A percentile compares a stretch with the other conserved stretches of the same genome.
Conservation (phyloP, 2,888 invertebrate genomes). For the Antheraea yamamai region DNA sequence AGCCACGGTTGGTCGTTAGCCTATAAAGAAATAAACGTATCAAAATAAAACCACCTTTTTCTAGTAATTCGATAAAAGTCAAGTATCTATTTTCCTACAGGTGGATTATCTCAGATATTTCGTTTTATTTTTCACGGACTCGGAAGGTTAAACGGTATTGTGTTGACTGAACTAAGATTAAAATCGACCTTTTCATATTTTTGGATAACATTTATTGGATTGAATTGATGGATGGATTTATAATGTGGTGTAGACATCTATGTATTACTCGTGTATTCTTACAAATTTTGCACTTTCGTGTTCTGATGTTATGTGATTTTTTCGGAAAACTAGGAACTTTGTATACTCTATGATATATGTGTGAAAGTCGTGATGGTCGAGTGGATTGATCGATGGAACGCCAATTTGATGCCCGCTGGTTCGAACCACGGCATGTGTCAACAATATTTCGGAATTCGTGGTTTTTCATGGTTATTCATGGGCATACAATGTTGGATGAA, state of each 20-base stretch:
- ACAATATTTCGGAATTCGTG: not conserved
- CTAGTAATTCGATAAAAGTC: not conserved
- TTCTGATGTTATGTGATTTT: too few species aligned
- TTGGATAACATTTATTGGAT: conserved; percentile 2
- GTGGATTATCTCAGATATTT: not conserved
- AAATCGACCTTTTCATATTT: not conserved
- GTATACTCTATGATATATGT: too few species aligned
- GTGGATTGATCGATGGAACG: too few species aligned
- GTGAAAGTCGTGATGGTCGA: too few species aligned
- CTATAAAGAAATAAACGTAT: not conserved
- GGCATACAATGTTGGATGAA: too few species aligned
- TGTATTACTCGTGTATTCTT: not conserved
- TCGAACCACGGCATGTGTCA: too few species aligned
- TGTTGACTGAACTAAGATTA: not conserved
- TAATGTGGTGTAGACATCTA: not conserved
- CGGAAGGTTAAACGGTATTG: not conserved
- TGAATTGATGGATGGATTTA: too few species aligned
- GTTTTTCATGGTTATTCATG: too few species aligned
- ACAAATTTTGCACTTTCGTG: too few species aligned
- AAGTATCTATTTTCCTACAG: not conserved
- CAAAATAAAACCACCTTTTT: not conserved
- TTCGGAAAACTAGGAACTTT: too few species aligned
- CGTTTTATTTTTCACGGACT: not conserved
- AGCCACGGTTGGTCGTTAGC: too few species aligned
- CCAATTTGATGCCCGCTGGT: too few species aligned